A percentile compares a stretch with the other conserved stretches of the same genome.
Evolutionary conservation across 2,797 vertebrate species (phyloP).

Genomic region (Enoplosus armatus): DNA sequence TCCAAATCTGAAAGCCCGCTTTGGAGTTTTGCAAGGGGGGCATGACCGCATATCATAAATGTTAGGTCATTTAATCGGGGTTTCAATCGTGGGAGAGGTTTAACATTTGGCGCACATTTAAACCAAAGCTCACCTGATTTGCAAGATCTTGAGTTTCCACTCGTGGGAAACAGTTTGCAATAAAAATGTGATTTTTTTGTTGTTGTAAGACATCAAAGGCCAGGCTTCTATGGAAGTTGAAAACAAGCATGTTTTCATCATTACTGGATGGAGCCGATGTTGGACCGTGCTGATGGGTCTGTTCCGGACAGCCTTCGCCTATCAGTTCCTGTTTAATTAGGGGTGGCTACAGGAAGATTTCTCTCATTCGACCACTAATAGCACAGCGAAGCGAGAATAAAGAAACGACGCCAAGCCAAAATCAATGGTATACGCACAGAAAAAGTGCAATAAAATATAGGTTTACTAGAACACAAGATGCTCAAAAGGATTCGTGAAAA

Average conservation of each 20-base stretch:
- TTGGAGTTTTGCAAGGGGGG: constrained; percentile 37
- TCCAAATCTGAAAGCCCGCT: constrained; percentile 46
- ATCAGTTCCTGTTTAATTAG: constrained; percentile 70
- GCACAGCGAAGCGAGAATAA: constrained; percentile 45
- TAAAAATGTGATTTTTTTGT: not conserved
- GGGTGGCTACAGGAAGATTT: constrained; percentile 49
- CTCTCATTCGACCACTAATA: constrained; percentile 60
- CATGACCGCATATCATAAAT: constrained; percentile 43
- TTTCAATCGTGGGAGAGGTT: constrained; percentile 38
- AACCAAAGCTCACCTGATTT: constrained; percentile 47
- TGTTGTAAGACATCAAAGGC: constrained; percentile 22
- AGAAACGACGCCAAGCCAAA: constrained; percentile 44
- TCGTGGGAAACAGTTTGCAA: constrained; percentile 9
- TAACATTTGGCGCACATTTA: constrained; percentile 22
- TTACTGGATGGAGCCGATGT: constrained; percentile 46
- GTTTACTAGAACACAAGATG: constrained; percentile 13
- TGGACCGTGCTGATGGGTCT: constrained; percentile 36
- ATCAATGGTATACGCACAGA: constrained; percentile 34
- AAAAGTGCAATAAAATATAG: constrained; percentile 34
- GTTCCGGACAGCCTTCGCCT: constrained; percentile 30
- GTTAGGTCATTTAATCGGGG: constrained; percentile 41
- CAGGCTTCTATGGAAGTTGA: not conserved
- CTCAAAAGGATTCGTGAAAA: not conserved
- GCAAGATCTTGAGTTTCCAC: not conserved
- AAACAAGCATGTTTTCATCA: constrained; percentile 58